Percentiles rank a stretch among this genome's conserved stretches.
These are phyloP conservation scores for Akabosia matsudoensis DNA, from an alignment of 1,140 invertebrate species.

Conservation along the genomic window DNA sequence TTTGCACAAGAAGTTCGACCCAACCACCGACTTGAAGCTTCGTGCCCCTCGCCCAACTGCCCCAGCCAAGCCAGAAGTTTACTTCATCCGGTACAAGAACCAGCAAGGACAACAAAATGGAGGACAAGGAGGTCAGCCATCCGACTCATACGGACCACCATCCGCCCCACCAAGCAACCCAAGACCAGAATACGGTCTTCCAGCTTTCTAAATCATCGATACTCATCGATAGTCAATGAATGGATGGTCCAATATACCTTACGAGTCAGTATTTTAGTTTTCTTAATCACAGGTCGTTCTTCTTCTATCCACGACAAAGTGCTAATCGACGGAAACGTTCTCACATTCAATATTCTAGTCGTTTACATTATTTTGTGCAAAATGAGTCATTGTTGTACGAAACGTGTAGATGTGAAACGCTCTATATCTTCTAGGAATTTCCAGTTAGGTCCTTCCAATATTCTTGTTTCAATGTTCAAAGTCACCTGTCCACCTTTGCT, in stretches of 20 bases:
- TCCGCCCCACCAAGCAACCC: neutral
- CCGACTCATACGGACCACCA: neutral
- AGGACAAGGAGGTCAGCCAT: neutral
- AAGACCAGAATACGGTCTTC: neutral
- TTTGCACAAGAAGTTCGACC: neutral
- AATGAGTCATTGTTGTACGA: too few species aligned
- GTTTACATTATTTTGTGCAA: neutral
- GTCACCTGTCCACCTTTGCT: too few species aligned
- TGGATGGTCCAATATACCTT: neutral
- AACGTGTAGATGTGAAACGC: too few species aligned
- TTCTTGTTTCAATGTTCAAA: too few species aligned
- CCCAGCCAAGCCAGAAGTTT: constrained; percentile 1
- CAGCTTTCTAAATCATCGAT: neutral
- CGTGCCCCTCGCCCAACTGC: neutral
- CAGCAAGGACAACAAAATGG: neutral
- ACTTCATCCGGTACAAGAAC: constrained; percentile 9
- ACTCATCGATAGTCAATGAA: neutral
- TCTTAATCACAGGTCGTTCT: neutral
- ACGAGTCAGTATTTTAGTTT: neutral
- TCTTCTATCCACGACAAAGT: neutral
- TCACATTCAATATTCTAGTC: neutral
- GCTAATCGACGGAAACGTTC: neutral
- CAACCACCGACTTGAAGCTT: constrained; percentile 5
- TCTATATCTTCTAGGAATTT: too few species aligned
- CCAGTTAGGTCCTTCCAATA: too few species aligned